Conservation (phyloP, 1,140 invertebrate species). For the Dendroctonus ponderosae region DNA sequence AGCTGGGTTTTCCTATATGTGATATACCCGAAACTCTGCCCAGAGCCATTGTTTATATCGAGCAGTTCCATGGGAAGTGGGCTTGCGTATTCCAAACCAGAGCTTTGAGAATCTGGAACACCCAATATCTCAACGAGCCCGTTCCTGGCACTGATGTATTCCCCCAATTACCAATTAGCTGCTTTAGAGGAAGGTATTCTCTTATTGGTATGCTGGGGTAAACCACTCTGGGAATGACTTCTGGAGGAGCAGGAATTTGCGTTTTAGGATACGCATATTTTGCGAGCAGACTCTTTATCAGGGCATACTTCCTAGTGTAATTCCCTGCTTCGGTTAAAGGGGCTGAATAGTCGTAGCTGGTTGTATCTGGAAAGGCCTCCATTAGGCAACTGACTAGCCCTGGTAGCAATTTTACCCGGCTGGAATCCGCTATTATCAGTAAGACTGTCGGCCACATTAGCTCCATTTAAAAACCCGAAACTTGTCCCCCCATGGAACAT, state of each 20-base stretch:
- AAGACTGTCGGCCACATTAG: slow-evolving; percentile 50
- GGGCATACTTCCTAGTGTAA: slow-evolving; percentile 53
- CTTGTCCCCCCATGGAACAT: slow-evolving; percentile 74
- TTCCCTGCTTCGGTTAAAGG: slow-evolving; percentile 56
- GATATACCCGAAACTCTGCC: slow-evolving; percentile 62
- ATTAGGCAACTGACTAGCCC: not conserved
- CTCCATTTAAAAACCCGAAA: slow-evolving; percentile 68
- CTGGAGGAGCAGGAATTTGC: slow-evolving; percentile 38
- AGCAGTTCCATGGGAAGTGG: slow-evolving; percentile 58
- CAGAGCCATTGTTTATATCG: slow-evolving; percentile 54
- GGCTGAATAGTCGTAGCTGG: slow-evolving; percentile 55
- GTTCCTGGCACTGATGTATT: slow-evolving; percentile 45
- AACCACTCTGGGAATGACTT: slow-evolving; percentile 41
- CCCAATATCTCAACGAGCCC: not conserved
- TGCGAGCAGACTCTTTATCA: slow-evolving; percentile 37
- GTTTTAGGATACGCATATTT: slow-evolving; percentile 20
- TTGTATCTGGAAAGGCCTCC: slow-evolving; percentile 62
- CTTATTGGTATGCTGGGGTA: slow-evolving; percentile 42
- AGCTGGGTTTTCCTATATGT: slow-evolving; percentile 51
- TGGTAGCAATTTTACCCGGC: slow-evolving; percentile 51
- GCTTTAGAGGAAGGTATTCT: slow-evolving; percentile 28
- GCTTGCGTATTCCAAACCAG: slow-evolving; percentile 13
- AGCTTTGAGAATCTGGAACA: slow-evolving; percentile 43
- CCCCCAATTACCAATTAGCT: slow-evolving; percentile 19
- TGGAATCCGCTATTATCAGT: slow-evolving; percentile 45